These are phyloP conservation scores for Drosophila repleta DNA, from an alignment of 1,140 invertebrate genomes.

Conservation along the genomic window DNA sequence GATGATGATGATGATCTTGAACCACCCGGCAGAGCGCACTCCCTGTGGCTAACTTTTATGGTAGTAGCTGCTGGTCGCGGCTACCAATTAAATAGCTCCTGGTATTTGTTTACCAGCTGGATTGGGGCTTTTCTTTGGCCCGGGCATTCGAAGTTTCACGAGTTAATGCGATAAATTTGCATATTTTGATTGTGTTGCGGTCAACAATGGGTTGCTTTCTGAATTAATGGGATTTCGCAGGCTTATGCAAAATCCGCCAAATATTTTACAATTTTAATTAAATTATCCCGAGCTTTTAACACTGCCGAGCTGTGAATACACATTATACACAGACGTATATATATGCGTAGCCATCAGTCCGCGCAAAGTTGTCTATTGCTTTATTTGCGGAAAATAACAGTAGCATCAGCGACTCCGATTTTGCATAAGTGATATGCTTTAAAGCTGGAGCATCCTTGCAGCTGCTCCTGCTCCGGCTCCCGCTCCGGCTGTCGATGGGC, in stretches of 20 bases:
- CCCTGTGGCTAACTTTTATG: constrained; percentile 25
- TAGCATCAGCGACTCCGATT: constrained; percentile 31
- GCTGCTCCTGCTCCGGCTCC: not conserved
- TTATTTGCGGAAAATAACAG: constrained; percentile 26
- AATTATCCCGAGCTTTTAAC: constrained; percentile 71
- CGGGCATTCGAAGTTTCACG: constrained; percentile 65
- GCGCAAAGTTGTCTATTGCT: constrained; percentile 19
- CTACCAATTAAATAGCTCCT: constrained; percentile 66
- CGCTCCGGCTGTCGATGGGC: not conserved
- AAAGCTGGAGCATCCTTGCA: constrained; percentile 42
- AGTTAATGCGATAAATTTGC: constrained; percentile 83
- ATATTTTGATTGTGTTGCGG: constrained; percentile 83
- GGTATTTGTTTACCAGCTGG: constrained; percentile 54
- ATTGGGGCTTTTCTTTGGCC: constrained; percentile 59
- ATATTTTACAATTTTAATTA: constrained; percentile 83
- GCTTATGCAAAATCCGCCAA: constrained; percentile 80
- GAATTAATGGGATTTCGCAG: constrained; percentile 79
- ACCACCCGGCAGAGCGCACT: not conserved
- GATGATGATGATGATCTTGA: constrained; percentile 1
- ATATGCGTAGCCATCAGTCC: not conserved
- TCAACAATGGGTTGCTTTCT: constrained; percentile 81
- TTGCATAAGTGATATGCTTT: constrained; percentile 24
- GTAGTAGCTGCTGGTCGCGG: constrained; percentile 49
- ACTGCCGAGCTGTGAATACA: constrained; percentile 43
- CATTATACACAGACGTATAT: constrained; percentile 7